phyloP scores from a whole-genome alignment of 1,140 invertebrate species.

The Charaxes varanes region DNA sequence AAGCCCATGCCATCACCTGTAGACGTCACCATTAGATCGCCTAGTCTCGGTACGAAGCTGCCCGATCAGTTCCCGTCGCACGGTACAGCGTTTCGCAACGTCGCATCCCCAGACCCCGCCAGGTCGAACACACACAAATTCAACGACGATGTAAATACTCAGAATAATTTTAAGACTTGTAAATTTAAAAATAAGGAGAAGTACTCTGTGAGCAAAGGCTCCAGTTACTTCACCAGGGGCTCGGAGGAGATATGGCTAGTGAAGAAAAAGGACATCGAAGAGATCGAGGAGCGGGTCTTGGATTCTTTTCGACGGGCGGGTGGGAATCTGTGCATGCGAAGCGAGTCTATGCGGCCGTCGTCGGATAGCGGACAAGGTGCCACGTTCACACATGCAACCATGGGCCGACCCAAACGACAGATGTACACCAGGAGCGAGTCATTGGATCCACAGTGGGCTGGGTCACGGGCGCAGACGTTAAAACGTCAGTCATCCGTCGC shows the following conservation, averaged over 20 bases:
- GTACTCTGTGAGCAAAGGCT: conserved; percentile 58
- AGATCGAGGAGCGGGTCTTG: conserved; percentile 60
- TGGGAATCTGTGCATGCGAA: conserved; percentile 45
- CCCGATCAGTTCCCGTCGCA: conserved; percentile 61
- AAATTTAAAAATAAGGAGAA: conserved; percentile 59
- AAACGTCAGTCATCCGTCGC: conserved; percentile 62
- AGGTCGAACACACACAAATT: conserved; percentile 33
- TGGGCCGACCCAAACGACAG: conserved; percentile 47
- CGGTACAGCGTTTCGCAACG: conserved; percentile 62
- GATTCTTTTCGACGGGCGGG: conserved; percentile 61
- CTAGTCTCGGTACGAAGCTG: conserved; percentile 51
- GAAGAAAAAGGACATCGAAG: conserved; percentile 68
- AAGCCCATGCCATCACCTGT: conserved; percentile 50
- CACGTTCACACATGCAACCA: conserved; percentile 45
- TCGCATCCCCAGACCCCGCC: conserved; percentile 43
- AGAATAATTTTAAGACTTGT: conserved; percentile 56
- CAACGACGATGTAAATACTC: conserved; percentile 51
- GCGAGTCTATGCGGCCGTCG: conserved; percentile 47
- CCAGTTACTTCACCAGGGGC: conserved; percentile 59
- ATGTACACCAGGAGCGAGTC: conserved; percentile 60
- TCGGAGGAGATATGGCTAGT: conserved; percentile 68
- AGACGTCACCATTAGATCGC: conserved; percentile 58
- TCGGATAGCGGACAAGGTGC: conserved; percentile 47
- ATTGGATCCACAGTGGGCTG: conserved; percentile 53
- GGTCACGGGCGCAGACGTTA: conserved; percentile 47